These are phyloP conservation scores for Rhagophthalmus giganteus DNA, from an alignment of 2,888 invertebrate species.

Conservation along the genomic window DNA sequence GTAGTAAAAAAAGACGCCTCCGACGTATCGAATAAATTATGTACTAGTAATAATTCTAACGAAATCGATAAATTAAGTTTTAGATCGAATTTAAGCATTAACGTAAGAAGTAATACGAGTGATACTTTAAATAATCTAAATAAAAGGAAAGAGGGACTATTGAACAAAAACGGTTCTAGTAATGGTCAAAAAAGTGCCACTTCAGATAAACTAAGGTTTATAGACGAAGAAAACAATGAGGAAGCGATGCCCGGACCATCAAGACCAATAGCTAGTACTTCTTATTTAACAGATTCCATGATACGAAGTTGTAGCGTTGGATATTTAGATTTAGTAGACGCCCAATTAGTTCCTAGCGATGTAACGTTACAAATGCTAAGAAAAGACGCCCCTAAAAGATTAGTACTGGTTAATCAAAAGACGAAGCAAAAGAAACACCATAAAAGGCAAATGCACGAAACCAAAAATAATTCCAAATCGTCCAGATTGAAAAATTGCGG, in stretches of 20 bases:
- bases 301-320: conserved; percentile 87
- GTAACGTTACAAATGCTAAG: conserved; percentile 71
- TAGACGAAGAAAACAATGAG: conserved; percentile 45
- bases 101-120: conserved; percentile 34
- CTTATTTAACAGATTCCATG: conserved; percentile 65
- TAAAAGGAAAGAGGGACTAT: conserved; percentile 33
- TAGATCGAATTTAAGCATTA: conserved; percentile 43
- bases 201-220: conserved; percentile 41
- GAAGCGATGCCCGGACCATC: conserved; percentile 36
- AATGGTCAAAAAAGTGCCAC: conserved; percentile 22
- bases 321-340: conserved; percentile 81
- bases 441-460: conserved; percentile 40
- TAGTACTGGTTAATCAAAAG: conserved; percentile 71
- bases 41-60: conserved; percentile 37
- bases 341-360: conserved; percentile 73
- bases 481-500: conserved; percentile 70
- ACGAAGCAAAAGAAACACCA: conserved; percentile 60
- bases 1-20: conserved; percentile 59
- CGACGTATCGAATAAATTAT: conserved; percentile 33
- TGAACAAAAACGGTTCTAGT: conserved; percentile 46
- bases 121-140: conserved; percentile 38
- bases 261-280: conserved; percentile 10
- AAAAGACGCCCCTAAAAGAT: conserved; percentile 75
- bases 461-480: conserved; percentile 41
- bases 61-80: conserved; percentile 57